phyloP scores from a whole-genome alignment of 2,113 vertebrate species.

The Gopherus evgoodei region DNA sequence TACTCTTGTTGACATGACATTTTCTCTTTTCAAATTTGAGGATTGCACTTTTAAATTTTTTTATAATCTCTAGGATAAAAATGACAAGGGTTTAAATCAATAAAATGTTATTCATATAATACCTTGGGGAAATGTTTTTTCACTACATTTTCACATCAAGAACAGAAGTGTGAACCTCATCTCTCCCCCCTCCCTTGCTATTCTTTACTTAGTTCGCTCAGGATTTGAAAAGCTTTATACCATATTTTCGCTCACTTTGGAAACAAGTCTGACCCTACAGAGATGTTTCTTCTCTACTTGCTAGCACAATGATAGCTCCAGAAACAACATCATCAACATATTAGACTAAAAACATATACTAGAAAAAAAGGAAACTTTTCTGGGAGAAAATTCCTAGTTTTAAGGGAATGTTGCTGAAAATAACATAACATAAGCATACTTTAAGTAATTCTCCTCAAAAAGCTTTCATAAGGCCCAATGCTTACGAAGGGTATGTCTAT shows the following conservation, averaged over 20 bases:
- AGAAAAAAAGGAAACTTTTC: not conserved
- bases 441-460: not conserved
- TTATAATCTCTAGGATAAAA: not conserved
- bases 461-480: not conserved
- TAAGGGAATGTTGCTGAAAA: not conserved
- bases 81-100: not conserved
- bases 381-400: not conserved
- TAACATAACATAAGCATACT: not conserved
- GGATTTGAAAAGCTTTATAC: not conserved
- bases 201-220: not conserved
- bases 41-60: not conserved
- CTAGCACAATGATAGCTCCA: not conserved
- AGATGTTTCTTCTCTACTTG: not conserved
- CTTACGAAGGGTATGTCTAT: not conserved
- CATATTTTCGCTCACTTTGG: not conserved
- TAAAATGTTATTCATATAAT: not conserved
- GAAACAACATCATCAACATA: not conserved
- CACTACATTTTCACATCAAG: not conserved
- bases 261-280: not conserved
- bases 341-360: not conserved
- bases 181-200: accelerated
- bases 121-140: not conserved
- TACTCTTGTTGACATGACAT: not conserved
- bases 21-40: not conserved
- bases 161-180: not conserved